These are phyloP conservation scores for Poecilia gillii DNA, from an alignment of 2,797 vertebrate species.

Conservation along the genomic window DNA sequence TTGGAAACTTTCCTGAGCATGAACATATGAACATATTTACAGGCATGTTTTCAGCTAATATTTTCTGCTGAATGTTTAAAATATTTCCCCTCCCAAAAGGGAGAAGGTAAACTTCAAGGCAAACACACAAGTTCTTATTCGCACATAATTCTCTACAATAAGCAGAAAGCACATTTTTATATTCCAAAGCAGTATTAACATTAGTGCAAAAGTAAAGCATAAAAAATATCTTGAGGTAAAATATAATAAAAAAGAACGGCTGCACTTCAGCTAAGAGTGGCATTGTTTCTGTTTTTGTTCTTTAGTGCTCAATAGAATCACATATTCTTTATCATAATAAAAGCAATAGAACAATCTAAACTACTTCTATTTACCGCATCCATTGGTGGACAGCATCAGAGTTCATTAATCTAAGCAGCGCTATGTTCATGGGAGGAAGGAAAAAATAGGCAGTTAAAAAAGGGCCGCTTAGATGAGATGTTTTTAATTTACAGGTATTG, in stretches of 20 bases:
- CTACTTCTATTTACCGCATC: background rate
- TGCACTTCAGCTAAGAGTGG: background rate
- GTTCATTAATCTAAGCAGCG: too few species aligned
- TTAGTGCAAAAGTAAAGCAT: background rate
- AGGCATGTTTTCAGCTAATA: background rate
- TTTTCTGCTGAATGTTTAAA: slow-evolving; percentile 1
- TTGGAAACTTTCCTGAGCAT: slow-evolving; percentile 36
- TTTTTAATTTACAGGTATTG: background rate
- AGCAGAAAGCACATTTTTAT: background rate
- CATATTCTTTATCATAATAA: background rate
- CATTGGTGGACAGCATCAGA: too few species aligned
- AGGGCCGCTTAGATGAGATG: too few species aligned
- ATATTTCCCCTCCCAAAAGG: background rate
- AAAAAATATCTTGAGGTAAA: background rate
- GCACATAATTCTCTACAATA: background rate
- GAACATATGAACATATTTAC: background rate
- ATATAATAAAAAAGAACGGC: background rate
- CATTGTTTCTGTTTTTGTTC: background rate
- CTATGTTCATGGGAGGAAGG: too few species aligned
- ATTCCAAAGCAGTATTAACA: background rate
- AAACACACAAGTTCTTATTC: background rate
- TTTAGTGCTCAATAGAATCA: background rate
- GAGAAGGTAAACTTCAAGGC: background rate
- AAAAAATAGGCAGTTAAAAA: too few species aligned
- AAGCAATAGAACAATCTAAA: background rate